Evolutionary conservation across 2,113 vertebrate genomes (phyloP).

Genomic region (Prunella fulvescens): DNA sequence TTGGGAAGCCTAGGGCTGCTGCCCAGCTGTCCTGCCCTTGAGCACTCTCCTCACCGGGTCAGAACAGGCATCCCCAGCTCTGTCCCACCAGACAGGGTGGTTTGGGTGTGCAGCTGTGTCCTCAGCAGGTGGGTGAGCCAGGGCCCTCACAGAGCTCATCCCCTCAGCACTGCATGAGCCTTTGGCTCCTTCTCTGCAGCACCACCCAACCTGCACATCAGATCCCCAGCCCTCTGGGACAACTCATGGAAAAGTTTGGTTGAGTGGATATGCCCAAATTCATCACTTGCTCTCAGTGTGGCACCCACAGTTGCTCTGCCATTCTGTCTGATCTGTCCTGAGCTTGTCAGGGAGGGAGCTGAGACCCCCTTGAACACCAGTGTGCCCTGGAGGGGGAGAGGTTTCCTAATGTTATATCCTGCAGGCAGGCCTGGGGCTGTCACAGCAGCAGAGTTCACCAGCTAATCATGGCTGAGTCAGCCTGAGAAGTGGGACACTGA

Average conservation of each 20-base stretch:
- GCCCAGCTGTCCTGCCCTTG: background rate
- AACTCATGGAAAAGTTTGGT: background rate
- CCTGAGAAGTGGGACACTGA: background rate
- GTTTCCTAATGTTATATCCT: background rate
- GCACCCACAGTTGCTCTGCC: background rate
- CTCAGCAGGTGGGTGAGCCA: background rate
- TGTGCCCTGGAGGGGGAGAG: rapidly evolving
- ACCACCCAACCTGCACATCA: background rate
- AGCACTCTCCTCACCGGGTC: rapidly evolving
- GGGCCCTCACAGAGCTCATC: background rate
- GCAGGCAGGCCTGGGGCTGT: background rate
- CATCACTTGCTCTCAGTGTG: background rate
- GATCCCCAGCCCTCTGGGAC: background rate
- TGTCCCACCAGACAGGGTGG: background rate
- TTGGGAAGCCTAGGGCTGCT: background rate
- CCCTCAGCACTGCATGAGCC: background rate
- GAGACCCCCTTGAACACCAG: background rate
- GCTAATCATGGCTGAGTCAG: background rate
- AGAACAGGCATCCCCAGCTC: background rate
- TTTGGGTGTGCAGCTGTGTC: background rate
- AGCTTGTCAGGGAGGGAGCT: background rate
- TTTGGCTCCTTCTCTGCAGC: background rate
- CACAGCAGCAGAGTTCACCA: background rate
- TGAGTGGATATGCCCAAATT: background rate
- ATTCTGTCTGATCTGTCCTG: background rate